These are phyloP conservation scores for Rhynchophorus ferrugineus DNA, from an alignment of 1,140 invertebrate genomes.

Conservation along the genomic window DNA sequence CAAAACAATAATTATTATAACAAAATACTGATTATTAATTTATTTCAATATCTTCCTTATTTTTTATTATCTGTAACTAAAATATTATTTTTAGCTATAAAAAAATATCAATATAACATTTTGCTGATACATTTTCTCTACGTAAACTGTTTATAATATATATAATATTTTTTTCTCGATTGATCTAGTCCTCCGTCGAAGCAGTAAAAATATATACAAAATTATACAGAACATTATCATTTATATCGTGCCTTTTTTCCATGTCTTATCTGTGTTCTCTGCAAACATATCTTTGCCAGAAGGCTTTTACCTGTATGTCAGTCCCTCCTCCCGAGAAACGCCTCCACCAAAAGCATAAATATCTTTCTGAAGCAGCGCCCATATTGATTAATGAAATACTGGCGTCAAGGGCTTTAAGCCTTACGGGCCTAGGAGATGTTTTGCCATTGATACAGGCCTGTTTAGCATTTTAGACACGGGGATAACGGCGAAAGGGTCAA, in stretches of 20 bases:
- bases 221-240: too few species aligned
- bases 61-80: too few species aligned
- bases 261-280: conserved; percentile 17
- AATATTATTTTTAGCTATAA: too few species aligned
- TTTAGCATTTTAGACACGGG: conserved; percentile 17
- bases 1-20: too few species aligned
- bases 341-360: conserved; percentile 20
- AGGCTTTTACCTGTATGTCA: conserved; percentile 16
- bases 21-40: too few species aligned
- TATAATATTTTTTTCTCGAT: too few species aligned
- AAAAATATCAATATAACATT: too few species aligned
- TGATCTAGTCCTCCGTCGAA: too few species aligned
- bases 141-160: too few species aligned
- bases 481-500: conserved; percentile 2
- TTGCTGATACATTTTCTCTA: too few species aligned
- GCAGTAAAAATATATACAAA: too few species aligned
- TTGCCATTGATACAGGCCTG: conserved; percentile 20
- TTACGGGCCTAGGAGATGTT: conserved; percentile 16
- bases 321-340: conserved; percentile 17
- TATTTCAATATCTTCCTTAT: too few species aligned
- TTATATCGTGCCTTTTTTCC: conserved; percentile 9
- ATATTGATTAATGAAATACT: conserved; percentile 25
- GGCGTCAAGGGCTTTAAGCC: conserved; percentile 13
- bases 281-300: conserved; percentile 15
- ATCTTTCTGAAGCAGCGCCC: conserved; percentile 15